phyloP scores from a whole-genome alignment of 2,888 invertebrate species.

The Phengaris arion region DNA sequence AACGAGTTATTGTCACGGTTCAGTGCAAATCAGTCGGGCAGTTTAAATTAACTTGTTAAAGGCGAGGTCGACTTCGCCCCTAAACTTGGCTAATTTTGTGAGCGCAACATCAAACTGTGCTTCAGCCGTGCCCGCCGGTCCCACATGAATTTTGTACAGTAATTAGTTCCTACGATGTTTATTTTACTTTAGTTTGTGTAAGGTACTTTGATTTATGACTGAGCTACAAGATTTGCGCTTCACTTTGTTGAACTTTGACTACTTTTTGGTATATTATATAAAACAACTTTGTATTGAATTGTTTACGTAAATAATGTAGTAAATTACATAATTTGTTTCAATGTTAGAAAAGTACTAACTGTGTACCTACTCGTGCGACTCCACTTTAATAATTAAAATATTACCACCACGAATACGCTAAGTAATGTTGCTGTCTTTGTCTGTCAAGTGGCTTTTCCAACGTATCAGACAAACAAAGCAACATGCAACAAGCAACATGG shows the following conservation, averaged over 20 bases:
- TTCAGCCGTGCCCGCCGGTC: conserved; percentile 70
- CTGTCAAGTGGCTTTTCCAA: too few species aligned
- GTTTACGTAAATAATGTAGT: too few species aligned
- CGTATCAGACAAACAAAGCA: too few species aligned
- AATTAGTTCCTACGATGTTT: conserved; percentile 75
- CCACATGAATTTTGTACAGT: conserved; percentile 77
- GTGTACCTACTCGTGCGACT: too few species aligned
- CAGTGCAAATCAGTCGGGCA: conserved; percentile 72
- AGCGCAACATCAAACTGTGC: conserved; percentile 77
- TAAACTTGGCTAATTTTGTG: conserved; percentile 77
- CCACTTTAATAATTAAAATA: too few species aligned
- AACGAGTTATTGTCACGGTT: conserved; percentile 75
- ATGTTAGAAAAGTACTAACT: too few species aligned
- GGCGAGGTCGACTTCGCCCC: conserved; percentile 70
- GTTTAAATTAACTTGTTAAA: conserved; percentile 77
- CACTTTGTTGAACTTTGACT: conserved; percentile 23
- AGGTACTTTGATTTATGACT: conserved; percentile 68
- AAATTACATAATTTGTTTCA: too few species aligned
- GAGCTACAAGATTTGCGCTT: conserved; percentile 40
- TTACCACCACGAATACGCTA: too few species aligned
- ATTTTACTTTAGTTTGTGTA: conserved; percentile 71
- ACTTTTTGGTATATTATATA: background rate
- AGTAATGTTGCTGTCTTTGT: too few species aligned
- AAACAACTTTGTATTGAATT: background rate
- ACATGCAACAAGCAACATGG: too few species aligned